Conservation (phyloP, 2,888 invertebrate genomes). For the Tolmerus cingulatus region DNA sequence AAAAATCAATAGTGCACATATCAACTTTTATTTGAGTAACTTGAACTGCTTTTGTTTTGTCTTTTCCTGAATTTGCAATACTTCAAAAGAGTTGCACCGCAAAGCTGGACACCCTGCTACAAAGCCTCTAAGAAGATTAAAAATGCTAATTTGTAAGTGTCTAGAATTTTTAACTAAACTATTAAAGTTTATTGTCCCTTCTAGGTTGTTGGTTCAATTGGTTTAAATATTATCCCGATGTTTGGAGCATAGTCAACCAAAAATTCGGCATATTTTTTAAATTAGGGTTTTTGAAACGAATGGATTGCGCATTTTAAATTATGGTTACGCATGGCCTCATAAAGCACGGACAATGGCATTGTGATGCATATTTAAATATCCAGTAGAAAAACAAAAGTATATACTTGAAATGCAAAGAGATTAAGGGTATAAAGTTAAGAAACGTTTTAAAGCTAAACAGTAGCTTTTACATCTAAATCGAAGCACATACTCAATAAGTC, state of each 20-base stretch:
- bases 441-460: not conserved
- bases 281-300: not conserved
- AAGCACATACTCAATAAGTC: not conserved
- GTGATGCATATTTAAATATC: not conserved
- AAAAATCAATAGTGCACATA: not conserved
- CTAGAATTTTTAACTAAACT: not conserved
- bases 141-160: not conserved
- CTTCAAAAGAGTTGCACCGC: not conserved
- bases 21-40: not conserved
- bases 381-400: not conserved
- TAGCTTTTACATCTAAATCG: not conserved
- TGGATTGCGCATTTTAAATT: not conserved
- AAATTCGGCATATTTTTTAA: not conserved
- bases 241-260: not conserved
- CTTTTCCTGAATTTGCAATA: not conserved
- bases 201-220: not conserved
- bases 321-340: not conserved
- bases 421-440: not conserved
- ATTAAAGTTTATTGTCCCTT: not conserved
- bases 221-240: not conserved
- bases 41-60: not conserved
- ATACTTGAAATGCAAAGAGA: not conserved
- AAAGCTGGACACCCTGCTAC: not conserved
- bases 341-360: not conserved
- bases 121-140: not conserved